These are phyloP conservation scores for Choristoneura fumiferana DNA, from an alignment of 1,140 invertebrate species.

Conservation along the genomic window DNA sequence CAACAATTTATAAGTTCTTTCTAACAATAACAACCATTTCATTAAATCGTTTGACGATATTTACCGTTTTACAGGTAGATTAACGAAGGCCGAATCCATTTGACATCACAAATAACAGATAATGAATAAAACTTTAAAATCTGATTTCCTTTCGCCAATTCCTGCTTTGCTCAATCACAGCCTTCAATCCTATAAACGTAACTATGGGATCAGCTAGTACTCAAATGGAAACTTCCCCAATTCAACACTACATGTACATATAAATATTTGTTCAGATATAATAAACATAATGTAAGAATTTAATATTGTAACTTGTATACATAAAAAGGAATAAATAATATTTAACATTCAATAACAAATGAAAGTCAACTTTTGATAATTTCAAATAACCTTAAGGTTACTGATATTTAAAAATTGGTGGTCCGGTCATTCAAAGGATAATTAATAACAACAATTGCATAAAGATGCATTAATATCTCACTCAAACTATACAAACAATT, in stretches of 20 bases:
- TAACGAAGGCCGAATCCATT: not conserved
- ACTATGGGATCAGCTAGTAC: not conserved
- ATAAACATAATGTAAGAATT: slow-evolving; percentile 4
- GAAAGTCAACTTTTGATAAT: not conserved
- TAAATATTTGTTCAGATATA: slow-evolving; percentile 15
- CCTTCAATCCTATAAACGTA: not conserved
- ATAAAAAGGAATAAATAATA: slow-evolving; percentile 14
- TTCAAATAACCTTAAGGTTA: not conserved
- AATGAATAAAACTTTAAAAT: not conserved
- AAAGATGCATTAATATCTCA: not conserved
- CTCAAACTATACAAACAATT: slow-evolving; percentile 3
- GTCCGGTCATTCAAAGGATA: not conserved
- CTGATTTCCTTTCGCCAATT: no score
- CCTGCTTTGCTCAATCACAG: not conserved
- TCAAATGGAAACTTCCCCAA: slow-evolving; percentile 2
- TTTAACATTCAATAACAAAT: not conserved
- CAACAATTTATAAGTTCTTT: slow-evolving; percentile 34
- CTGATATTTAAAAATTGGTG: not conserved
- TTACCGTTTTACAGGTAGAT: slow-evolving; percentile 4
- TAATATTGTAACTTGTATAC: not conserved
- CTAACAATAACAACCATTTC: slow-evolving; percentile 37
- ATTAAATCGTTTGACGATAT: slow-evolving; percentile 17
- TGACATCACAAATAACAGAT: not conserved
- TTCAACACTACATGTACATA: not conserved
- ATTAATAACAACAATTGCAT: not conserved